Evolutionary conservation across 2,113 vertebrate species (phyloP).

Genomic region (Neopipo cinnamomea): DNA sequence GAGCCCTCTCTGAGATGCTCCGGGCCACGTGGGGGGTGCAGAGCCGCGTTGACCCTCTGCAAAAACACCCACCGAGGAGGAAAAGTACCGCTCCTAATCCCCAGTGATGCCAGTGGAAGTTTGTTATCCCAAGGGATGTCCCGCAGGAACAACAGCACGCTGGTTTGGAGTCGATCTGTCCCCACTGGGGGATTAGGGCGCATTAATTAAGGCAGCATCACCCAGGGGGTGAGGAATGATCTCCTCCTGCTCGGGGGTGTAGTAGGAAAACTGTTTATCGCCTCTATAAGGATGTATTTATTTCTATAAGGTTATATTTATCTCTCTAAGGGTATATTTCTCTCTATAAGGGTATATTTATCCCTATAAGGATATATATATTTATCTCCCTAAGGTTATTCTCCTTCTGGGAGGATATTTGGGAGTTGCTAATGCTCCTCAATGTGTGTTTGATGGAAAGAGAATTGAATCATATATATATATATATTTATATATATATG

Average conservation of each 20-base stretch:
- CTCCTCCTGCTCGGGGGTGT: neutral
- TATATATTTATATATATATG: no score
- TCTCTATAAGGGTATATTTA: neutral
- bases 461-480: no score
- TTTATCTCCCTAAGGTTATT: neutral
- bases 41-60: rapidly evolving
- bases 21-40: neutral
- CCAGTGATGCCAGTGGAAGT: neutral
- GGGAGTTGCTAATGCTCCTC: neutral
- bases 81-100: neutral
- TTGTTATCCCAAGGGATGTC: neutral
- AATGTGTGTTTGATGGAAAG: neutral
- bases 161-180: neutral
- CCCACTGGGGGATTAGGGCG: neutral
- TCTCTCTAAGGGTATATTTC: neutral
- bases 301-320: neutral
- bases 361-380: neutral
- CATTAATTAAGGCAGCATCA: rapidly evolving
- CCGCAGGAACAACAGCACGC: neutral
- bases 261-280: neutral
- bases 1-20: neutral
- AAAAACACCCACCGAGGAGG: rapidly evolving
- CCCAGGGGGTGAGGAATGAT: neutral
- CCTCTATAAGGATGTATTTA: neutral
- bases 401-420: neutral